Base-by-base conservation (phyloP, 1,140 invertebrate genomes). In the Venturia canescens region DNA sequence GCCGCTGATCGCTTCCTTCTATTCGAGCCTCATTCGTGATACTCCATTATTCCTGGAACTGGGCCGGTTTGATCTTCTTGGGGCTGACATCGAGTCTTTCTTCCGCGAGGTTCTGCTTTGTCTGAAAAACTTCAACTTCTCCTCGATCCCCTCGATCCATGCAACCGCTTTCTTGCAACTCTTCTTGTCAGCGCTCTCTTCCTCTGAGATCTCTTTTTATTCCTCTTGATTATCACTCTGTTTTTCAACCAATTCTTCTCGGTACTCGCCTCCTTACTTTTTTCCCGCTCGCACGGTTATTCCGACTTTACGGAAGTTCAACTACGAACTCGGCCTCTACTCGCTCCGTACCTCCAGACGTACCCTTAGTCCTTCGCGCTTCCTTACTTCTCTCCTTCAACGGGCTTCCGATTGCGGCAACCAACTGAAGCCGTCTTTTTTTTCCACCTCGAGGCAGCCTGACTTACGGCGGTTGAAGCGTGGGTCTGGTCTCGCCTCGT, bases 401-500 rank as follows among this genome's bases (percentile, higher is more conserved):
- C 63, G 21, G 66, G 34, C 75, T 77, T 57, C 60, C 31, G 66
- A 60, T 72, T 44, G 50, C 78, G 63, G 78, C 38, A 79, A 23
- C 26, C 78, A 72, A 38, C 63, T 60, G 60, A 29, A 44, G 57
- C 31, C 23, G 60, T 63, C 60, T 77, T 77, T 79, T 60, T 21
- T 66, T 77, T 79, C 31, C 63, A 79, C 78, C 78, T 79, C 78
- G 78, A 79, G 78, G 75, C 78, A 72, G 21, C 77, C 84, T 82
- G 77, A 81, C 83, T 87, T 87, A 87, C 79, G 86, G 86, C 80
- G 86, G 86, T 80, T 87, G 86, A 71, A 86, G 79, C 80, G 82
- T 83, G 77, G 86, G 83, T 86, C 82, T 84, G 80, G 53, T 85
- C 80, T 80, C 84, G 82, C 70, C 78, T 82, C 82, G 83, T 80